These are phyloP conservation scores for Pycnomerus fuliginosus DNA, from an alignment of 2,888 invertebrate genomes.

Conservation along the genomic window DNA sequence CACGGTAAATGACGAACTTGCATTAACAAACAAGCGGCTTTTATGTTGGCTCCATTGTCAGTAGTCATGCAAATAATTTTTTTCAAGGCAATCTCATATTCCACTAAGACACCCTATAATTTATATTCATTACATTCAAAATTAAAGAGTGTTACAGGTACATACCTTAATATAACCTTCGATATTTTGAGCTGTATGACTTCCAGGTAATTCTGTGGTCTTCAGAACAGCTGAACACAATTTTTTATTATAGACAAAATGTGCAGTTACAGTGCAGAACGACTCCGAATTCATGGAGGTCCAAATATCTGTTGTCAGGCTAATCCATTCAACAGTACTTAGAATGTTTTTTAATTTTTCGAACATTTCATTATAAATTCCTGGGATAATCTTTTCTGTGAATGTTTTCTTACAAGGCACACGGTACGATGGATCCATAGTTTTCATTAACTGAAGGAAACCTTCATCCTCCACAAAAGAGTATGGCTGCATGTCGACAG, in stretches of 20 bases:
- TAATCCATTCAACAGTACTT: conserved; percentile 20
- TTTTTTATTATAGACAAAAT: conserved; percentile 32
- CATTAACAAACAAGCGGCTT: conserved; percentile 34
- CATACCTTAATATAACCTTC: conserved; percentile 15
- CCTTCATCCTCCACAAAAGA: conserved; percentile 35
- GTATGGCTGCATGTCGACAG: conserved; percentile 30
- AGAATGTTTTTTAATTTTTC: conserved; percentile 24
- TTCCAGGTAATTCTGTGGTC: conserved; percentile 27
- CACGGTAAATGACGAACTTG: conserved; percentile 33
- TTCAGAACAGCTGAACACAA: conserved; percentile 22
- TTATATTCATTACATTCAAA: conserved; percentile 33
- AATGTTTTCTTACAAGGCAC: conserved; percentile 25
- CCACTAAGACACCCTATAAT: too few relatives aligned
- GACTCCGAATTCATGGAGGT: conserved; percentile 31
- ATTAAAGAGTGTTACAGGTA: too few relatives aligned
- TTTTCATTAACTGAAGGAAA: conserved; percentile 29
- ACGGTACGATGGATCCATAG: conserved; percentile 29
- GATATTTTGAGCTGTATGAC: conserved; percentile 27
- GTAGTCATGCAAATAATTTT: conserved; percentile 36
- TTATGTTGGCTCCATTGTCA: conserved; percentile 37
- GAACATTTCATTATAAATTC: conserved; percentile 17
- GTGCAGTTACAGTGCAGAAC: conserved; percentile 33
- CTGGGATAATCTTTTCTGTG: conserved; percentile 24
- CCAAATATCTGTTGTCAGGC: conserved; percentile 38
- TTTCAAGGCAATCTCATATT: too few relatives aligned